Evolutionary conservation across 2,797 vertebrate species (phyloP), one percentile per base, ranked within the genome.

Genomic region (Spinus pinus): DNA sequence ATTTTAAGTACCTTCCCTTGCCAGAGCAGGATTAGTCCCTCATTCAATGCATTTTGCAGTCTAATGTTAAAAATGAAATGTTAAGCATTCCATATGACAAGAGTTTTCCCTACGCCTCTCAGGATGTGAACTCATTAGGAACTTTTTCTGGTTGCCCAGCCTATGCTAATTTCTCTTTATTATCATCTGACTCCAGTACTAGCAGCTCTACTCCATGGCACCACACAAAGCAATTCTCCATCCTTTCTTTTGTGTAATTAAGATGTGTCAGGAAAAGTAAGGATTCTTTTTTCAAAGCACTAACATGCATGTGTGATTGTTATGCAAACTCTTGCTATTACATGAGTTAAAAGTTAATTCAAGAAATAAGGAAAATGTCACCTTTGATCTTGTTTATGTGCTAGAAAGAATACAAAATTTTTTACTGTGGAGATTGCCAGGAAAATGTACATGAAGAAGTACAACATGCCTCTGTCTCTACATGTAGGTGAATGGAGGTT

Each of bases 41-140:
- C 73, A 81, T 94, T 88, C 87, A 88, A 69, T 88, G 50, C 50
- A 30, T 94, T 95, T 90, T 95, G 82, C 85, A 90, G 69, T 66
- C 69, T 78, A 82, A 81, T 0, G 0, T 77, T 81, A 84, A 88
- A 95, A 49, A 83, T 39, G 15, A 89, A 80, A 87, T 71, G 37
- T 81, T 93, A 89, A 89, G 53, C 79, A 89, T 94, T 90, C 75
- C 57, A 12, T 73, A 61, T 87, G 31, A 92, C 67, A 74, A 71
- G 33, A 41, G n/a, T 67, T 93, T 94, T 91, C 85, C 46, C 64
- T 88, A 6, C 61, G 61, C 18, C 71, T 82, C 64, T 78, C 18
- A 41, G 49, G 88, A 90, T 62, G 50, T 42, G 74, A 90, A 81
- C 25, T 94, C 69, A 82, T 88, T 88, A 82, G 82, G 81, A 92